Conservation (phyloP, 2,113 vertebrate species). For the Macquaria australasica region DNA sequence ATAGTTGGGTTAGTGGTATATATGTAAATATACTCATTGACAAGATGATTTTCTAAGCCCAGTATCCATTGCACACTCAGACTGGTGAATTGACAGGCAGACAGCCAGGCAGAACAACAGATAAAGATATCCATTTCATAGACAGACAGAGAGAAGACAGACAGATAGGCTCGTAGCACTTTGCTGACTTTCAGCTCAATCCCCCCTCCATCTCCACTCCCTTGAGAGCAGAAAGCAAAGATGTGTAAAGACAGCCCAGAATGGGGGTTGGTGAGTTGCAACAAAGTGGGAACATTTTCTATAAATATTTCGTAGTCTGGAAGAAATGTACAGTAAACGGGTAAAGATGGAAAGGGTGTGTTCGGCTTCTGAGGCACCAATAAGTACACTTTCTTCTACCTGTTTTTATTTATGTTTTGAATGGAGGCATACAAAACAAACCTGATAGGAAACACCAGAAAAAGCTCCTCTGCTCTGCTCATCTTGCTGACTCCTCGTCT, state of each 20-base stretch:
- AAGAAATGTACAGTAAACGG: neutral
- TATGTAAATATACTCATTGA: too few species aligned
- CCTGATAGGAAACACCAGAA: neutral
- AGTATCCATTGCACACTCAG: rapidly evolving
- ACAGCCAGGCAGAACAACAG: neutral
- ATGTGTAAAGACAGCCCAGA: neutral
- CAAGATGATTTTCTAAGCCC: neutral
- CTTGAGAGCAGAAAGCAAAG: slow-evolving; percentile 12
- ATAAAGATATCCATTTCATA: neutral
- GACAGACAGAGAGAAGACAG: neutral
- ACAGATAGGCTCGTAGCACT: neutral
- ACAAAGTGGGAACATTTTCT: slow-evolving; percentile 12
- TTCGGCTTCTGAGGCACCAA: neutral
- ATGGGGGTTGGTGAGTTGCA: neutral
- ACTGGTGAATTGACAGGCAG: neutral
- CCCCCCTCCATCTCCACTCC: neutral
- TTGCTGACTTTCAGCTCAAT: neutral
- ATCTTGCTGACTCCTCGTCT: neutral
- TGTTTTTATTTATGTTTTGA: neutral
- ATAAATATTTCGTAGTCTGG: neutral
- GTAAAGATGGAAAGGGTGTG: neutral
- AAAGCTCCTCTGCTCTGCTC: neutral
- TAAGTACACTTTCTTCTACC: neutral
- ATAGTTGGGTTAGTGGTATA: neutral
- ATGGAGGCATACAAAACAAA: neutral